Percentiles rank a stretch among this genome's conserved stretches.
Conservation (phyloP, 2,797 vertebrate species). For the Enteromius thamalakanensis region DNA sequence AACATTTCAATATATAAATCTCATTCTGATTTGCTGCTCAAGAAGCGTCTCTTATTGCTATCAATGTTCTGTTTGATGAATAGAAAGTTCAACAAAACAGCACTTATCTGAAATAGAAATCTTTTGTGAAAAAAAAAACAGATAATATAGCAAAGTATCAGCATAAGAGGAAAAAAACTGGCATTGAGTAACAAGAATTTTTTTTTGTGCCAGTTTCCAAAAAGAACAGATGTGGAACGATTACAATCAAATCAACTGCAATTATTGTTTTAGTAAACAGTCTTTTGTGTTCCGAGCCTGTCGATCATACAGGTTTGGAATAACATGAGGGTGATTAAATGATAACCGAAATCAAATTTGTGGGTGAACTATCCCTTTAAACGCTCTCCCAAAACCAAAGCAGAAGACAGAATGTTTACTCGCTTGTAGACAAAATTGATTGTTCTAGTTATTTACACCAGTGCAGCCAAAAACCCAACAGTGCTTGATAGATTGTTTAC, state of each 20-base stretch:
- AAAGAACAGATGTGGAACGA: background rate
- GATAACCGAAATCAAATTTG: background rate
- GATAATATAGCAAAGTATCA: background rate
- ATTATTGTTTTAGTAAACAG: background rate
- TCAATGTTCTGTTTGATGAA: background rate
- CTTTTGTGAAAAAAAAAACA: background rate
- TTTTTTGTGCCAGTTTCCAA: background rate
- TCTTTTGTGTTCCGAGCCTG: background rate
- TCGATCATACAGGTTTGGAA: background rate
- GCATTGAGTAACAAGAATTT: background rate
- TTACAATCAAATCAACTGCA: background rate
- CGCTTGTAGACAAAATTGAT: background rate
- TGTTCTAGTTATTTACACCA: background rate
- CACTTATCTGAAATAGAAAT: background rate
- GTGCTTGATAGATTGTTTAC: constrained; percentile 9
- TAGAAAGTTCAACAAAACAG: background rate
- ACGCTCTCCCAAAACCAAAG: background rate
- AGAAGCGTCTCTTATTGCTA: background rate
- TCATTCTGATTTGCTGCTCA: background rate
- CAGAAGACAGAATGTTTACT: background rate
- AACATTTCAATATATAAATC: too few relatives aligned
- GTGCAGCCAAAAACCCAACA: background rate
- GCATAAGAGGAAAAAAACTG: background rate
- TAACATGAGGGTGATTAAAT: background rate
- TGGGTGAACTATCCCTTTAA: background rate